Conservation (phyloP, 37 sponge, comb jelly and placozoan genomes). For the Beroe forskalii region DNA sequence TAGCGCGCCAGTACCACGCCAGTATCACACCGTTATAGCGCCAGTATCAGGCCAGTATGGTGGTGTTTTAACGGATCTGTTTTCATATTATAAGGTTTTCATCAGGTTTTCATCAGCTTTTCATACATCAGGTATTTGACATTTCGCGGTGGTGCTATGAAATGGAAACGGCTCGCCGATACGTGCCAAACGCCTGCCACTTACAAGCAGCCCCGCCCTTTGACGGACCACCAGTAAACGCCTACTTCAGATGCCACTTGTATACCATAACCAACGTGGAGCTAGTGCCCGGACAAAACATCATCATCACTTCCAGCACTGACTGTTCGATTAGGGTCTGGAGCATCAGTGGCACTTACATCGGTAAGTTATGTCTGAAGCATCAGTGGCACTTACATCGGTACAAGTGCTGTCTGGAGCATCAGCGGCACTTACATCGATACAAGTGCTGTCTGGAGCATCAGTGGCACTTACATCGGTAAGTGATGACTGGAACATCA, state of each 20-base stretch:
- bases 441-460: constrained; percentile 43
- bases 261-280: constrained; percentile 56
- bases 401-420: too few species aligned
- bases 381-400: constrained; percentile 52
- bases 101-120: too few species aligned
- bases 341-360: constrained; percentile 26
- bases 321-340: constrained; percentile 52
- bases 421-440: too few species aligned
- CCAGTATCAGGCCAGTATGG: too few species aligned
- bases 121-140: constrained; percentile 5
- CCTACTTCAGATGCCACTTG: constrained; percentile 6
- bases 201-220: background rate
- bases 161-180: background rate
- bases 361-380: too few species aligned
- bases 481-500: too few species aligned
- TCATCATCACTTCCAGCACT: constrained; percentile 42
- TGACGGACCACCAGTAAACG: background rate
- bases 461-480: constrained; percentile 49
- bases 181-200: background rate
- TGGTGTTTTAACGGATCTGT: too few species aligned
- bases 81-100: too few species aligned
- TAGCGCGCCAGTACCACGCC: too few species aligned
- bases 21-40: too few species aligned
- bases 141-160: background rate
- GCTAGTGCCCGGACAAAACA: constrained; percentile 21